Base-by-base conservation (phyloP, 2,113 vertebrate genomes). In the Chionomys nivalis region DNA sequence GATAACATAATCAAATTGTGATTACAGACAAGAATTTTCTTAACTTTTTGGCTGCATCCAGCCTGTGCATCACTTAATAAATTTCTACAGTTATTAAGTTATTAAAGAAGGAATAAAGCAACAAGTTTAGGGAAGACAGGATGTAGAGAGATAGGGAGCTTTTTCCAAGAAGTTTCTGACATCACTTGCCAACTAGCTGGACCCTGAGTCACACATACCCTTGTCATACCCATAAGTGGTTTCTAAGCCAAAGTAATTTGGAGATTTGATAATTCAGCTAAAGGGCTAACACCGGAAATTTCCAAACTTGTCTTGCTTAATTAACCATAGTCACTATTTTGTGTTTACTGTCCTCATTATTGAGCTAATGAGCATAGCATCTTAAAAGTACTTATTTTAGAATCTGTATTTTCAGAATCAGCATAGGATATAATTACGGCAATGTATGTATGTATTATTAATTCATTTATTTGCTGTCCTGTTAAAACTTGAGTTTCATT, bases 241-340 rank as follows among this genome's bases (percentile, higher is more conserved):
- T 78, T 66, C 44, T 87, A 39, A 89, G 11, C 33, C 19, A 42
- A 55, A 3, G 42, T 3, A 92, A 36, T 24, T 55, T 72, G 49
- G 26, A 82, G 33, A 39, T 83, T 58, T 83, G 21, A 23, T 49
- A 87, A 12, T 93, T 95, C 33, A 70, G 8, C 17, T 90, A 94
- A 94, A 88, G 5, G 14, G 1, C n/a, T 90, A 90, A 76, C 52
- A 75, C 16, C 3, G 4, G 7, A 92, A 90, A 70, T 63, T 78
- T 10, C 26, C 52, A 47, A 91, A 75, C 19, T 58, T 82, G n/a
- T 49, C 21, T 49, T 81, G 24, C n/a, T 96, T 90, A 42, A 93
- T 79, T 68, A 91, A 42, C 39, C 72, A 72, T 83, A 76, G 90
- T 89, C n/a, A 36, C 14, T 65, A n/a, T 91, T 97, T 73, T 92